A percentile compares a stretch with the other conserved stretches of the same genome.
These are phyloP conservation scores for Sinodicranocentrus sp. DNA, from an alignment of 2,888 invertebrate species.

Conservation along the genomic window DNA sequence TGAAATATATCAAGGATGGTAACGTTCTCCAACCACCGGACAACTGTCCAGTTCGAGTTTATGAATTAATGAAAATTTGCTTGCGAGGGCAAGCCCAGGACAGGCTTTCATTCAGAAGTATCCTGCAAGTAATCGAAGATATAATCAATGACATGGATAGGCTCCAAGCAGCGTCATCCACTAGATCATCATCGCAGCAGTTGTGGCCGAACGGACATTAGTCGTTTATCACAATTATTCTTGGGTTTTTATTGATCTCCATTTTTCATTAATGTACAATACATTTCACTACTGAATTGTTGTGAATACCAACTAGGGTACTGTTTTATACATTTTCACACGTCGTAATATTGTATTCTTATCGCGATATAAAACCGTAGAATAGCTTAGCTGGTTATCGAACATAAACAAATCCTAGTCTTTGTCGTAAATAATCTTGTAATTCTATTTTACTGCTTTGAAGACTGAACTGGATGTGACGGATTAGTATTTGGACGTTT, in stretches of 20 bases:
- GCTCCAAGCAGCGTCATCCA: constrained; percentile 74
- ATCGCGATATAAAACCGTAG: too few species aligned
- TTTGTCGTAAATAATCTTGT: constrained; percentile 3
- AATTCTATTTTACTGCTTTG: constrained; percentile 33
- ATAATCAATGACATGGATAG: constrained; percentile 80
- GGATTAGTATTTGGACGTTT: too few species aligned
- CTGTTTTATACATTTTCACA: neutral
- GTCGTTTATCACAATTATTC: neutral
- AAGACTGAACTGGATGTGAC: constrained; percentile 56
- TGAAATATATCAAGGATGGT: constrained; percentile 93
- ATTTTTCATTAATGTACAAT: constrained; percentile 20
- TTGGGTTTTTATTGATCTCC: constrained; percentile 48
- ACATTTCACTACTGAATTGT: neutral
- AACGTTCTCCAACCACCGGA: constrained; percentile 94
- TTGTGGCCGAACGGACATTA: constrained; percentile 64
- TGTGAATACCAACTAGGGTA: neutral
- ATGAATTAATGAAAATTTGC: constrained; percentile 95
- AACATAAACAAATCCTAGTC: constrained; percentile 26
- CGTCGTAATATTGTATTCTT: too few species aligned
- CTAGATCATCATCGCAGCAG: constrained; percentile 75
- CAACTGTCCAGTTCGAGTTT: constrained; percentile 85
- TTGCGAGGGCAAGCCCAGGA: constrained; percentile 93
- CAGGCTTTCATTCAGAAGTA: constrained; percentile 91
- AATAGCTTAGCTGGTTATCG: too few species aligned
- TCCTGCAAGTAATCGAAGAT: constrained; percentile 88